Percentiles rank a stretch among this genome's conserved stretches.
Evolutionary conservation across 2,797 vertebrate species (phyloP).

Genomic region (Aeoliscus strigatus): DNA sequence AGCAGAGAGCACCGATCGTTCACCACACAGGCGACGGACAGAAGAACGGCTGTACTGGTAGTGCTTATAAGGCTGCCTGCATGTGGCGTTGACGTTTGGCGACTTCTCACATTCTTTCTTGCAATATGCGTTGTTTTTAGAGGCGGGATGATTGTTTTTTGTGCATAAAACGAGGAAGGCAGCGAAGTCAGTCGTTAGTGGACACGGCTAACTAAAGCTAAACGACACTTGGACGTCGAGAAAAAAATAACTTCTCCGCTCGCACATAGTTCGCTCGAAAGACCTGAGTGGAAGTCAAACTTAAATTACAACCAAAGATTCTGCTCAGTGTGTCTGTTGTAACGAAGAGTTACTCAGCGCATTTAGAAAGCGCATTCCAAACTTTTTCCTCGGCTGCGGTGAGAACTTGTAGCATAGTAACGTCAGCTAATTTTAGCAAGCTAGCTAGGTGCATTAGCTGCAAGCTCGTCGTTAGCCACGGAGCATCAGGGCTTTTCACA

Average conservation of each 20-base stretch:
- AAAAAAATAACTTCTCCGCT: conserved; percentile 51
- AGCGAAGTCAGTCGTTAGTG: not conserved
- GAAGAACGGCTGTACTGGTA: conserved; percentile 23
- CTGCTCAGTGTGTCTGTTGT: not conserved
- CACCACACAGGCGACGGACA: conserved; percentile 21
- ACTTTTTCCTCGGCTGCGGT: conserved; percentile 20
- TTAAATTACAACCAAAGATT: conserved; percentile 11
- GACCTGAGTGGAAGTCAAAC: conserved; percentile 26
- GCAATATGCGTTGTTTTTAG: not conserved
- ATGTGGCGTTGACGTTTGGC: conserved; percentile 15
- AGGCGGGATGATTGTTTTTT: not conserved
- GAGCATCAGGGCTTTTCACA: conserved; percentile 4
- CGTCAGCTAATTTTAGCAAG: conserved; percentile 48
- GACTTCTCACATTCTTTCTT: not conserved
- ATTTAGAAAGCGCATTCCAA: conserved; percentile 6
- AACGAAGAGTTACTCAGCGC: not conserved
- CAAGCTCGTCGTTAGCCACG: conserved; percentile 13
- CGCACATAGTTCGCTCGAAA: conserved; percentile 29
- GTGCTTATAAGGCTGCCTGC: conserved; percentile 32
- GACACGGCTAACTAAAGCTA: conserved; percentile 39
- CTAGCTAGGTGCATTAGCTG: conserved; percentile 50
- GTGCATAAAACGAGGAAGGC: not conserved
- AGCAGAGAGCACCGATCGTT: conserved; percentile 28
- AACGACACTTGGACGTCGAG: conserved; percentile 24
- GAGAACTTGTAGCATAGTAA: conserved; percentile 16